Conservation (phyloP, 1,140 invertebrate species). For the Ips nitidus region DNA sequence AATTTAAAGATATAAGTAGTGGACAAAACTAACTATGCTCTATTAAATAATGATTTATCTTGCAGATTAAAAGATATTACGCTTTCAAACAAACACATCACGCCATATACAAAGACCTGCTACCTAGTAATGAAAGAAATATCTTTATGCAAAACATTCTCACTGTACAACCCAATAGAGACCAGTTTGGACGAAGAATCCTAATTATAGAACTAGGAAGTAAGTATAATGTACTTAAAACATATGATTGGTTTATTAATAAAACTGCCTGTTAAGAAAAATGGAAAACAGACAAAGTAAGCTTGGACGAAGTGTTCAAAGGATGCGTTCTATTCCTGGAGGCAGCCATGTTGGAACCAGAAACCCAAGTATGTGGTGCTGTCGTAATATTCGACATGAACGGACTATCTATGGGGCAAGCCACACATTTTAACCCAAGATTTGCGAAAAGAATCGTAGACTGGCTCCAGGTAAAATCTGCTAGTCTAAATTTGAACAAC, state of each 20-base stretch:
- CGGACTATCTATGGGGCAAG: conserved; percentile 74
- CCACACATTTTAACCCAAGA: conserved; percentile 79
- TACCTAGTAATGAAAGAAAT: conserved; percentile 71
- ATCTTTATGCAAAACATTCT: conserved; percentile 78
- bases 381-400: conserved; percentile 84
- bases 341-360: conserved; percentile 76
- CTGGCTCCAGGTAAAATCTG: conserved; percentile 64
- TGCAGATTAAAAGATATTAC: conserved; percentile 76
- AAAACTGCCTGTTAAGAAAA: conserved; percentile 59
- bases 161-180: conserved; percentile 72
- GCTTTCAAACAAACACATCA: conserved; percentile 75
- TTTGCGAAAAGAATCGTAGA: conserved; percentile 82
- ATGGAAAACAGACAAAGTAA: conserved; percentile 80
- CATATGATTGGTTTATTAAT: not conserved
- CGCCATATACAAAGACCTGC: conserved; percentile 68
- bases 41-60: conserved; percentile 5
- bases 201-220: conserved; percentile 77
- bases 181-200: conserved; percentile 72
- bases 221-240: conserved; percentile 52
- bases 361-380: conserved; percentile 73
- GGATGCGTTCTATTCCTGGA: conserved; percentile 78
- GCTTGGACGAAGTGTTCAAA: conserved; percentile 79
- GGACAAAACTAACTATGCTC: not conserved
- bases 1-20: conserved; percentile 1
- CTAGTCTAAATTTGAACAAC: not conserved